These are phyloP conservation scores for Nothocercus nigrocapillus DNA, from an alignment of 2,113 vertebrate genomes.

Conservation along the genomic window DNA sequence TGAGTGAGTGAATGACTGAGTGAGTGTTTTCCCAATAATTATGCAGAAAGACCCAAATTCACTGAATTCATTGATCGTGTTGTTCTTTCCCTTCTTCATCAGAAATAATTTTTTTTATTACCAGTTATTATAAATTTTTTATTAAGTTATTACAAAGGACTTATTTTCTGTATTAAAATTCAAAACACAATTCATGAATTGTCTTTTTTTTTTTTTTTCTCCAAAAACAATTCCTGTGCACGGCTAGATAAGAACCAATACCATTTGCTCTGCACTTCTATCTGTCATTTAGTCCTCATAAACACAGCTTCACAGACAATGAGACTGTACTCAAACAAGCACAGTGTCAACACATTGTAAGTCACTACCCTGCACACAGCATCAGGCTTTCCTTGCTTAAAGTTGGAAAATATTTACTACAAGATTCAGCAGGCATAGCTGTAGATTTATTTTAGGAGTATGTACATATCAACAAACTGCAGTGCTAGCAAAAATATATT, in stretches of 20 bases:
- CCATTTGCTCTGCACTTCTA: background rate
- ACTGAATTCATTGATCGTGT: constrained; percentile 77
- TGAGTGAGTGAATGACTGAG: background rate
- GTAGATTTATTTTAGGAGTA: background rate
- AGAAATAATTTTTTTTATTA: constrained; percentile 3
- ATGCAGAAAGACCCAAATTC: constrained; percentile 75
- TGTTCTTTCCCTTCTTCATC: constrained; percentile 67
- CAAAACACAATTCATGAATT: background rate
- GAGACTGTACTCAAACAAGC: background rate
- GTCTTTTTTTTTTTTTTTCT: background rate
- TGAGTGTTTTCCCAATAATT: constrained; percentile 71
- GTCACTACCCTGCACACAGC: background rate
- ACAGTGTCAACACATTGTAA: background rate
- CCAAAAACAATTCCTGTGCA: background rate
- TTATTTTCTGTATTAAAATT: constrained; percentile 29
- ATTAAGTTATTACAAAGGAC: constrained; percentile 20
- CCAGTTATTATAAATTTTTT: constrained; percentile 16
- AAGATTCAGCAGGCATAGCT: background rate
- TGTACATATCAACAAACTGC: background rate
- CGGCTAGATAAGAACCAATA: background rate
- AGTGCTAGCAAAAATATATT: background rate
- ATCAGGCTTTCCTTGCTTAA: background rate
- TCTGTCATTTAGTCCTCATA: background rate
- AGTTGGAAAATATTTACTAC: background rate
- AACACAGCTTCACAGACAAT: background rate